phyloP scores from a whole-genome alignment of 2,113 vertebrate genomes.

The Salminus brasiliensis region DNA sequence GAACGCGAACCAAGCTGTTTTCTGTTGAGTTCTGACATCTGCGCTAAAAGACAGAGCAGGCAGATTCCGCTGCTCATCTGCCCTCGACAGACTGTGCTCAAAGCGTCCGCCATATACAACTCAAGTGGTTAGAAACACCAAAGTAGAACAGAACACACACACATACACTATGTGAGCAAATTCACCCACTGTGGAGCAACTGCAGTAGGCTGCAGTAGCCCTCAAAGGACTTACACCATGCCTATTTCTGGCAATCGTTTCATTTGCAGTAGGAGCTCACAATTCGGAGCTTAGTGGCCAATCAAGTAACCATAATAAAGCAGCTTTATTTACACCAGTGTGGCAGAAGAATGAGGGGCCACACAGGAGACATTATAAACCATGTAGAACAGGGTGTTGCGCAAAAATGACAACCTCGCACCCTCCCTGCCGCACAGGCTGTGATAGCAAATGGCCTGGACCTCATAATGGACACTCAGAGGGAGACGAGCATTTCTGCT shows the following conservation, averaged over 20 bases:
- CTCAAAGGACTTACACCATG: constrained; percentile 10
- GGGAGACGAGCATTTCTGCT: constrained; percentile 10
- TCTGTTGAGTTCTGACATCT: constrained; percentile 2
- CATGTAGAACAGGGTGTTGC: neutral
- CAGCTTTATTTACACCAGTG: constrained; percentile 46
- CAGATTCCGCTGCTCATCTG: constrained; percentile 11
- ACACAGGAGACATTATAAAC: constrained; percentile 38
- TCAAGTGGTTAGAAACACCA: constrained; percentile 1
- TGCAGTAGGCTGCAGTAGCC: neutral
- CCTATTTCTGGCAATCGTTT: constrained; percentile 35
- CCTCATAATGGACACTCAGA: neutral
- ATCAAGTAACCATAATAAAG: constrained; percentile 46
- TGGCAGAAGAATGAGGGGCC: constrained; percentile 32
- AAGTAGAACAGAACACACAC: constrained; percentile 1
- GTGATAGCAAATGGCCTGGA: neutral
- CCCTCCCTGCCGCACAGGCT: neutral
- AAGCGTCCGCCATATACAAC: neutral
- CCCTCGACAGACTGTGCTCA: neutral
- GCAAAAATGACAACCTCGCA: constrained; percentile 14
- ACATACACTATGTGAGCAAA: constrained; percentile 17
- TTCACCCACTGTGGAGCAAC: constrained; percentile 17
- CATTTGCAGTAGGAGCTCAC: constrained; percentile 31
- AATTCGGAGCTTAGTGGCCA: constrained; percentile 30
- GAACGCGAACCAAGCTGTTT: neutral
- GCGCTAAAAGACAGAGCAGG: neutral